Percentiles rank a stretch among this genome's conserved stretches.
These are phyloP conservation scores for Actenoides hombroni DNA, from an alignment of 2,113 vertebrate genomes.

Conservation along the genomic window DNA sequence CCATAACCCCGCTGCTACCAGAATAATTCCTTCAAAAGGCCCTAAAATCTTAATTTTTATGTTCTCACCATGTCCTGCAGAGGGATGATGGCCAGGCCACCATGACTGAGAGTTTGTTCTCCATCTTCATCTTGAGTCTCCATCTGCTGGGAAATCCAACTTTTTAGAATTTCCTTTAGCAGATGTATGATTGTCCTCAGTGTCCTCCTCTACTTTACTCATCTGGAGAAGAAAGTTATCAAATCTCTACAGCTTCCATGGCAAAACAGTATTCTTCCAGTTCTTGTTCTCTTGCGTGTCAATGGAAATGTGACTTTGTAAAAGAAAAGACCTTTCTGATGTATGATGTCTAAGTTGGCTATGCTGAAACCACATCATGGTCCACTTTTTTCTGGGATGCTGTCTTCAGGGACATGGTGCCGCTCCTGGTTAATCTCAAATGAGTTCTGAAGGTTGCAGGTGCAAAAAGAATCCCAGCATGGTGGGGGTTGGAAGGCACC, in stretches of 20 bases:
- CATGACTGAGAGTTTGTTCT: neutral
- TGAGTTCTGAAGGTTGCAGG: neutral
- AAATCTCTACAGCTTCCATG: neutral
- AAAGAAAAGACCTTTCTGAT: neutral
- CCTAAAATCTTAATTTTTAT: neutral
- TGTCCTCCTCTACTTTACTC: neutral
- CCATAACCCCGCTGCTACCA: neutral
- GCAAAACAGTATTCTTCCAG: neutral
- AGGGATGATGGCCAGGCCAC: neutral
- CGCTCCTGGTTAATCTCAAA: neutral
- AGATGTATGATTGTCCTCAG: neutral
- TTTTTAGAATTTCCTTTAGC: neutral
- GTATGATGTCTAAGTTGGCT: neutral
- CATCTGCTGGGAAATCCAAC: neutral
- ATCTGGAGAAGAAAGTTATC: neutral
- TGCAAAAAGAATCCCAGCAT: neutral
- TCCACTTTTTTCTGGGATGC: neutral
- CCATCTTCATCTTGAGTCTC: neutral
- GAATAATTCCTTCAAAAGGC: neutral
- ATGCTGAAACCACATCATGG: neutral
- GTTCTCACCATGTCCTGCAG: neutral
- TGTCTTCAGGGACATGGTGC: neutral
- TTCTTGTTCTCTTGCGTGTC: accelerated
- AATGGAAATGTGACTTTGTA: neutral
- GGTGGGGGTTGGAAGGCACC: too few relatives aligned